phyloP scores from a whole-genome alignment of 1,140 invertebrate species.

The Rhagoletis pomonella region DNA sequence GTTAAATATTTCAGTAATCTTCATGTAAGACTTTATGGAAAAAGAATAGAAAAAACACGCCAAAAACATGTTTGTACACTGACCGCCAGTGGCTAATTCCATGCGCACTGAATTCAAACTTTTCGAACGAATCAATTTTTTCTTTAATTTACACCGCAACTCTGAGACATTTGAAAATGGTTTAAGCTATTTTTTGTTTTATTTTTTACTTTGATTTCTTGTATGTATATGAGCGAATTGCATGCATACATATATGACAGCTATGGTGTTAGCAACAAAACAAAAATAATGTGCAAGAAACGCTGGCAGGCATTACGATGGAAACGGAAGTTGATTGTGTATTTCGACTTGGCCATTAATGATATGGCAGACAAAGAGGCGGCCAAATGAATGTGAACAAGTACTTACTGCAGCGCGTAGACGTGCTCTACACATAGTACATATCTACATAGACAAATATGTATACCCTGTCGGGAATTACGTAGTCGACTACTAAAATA shows the following conservation, averaged over 20 bases:
- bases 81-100: not conserved
- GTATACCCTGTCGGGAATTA: no score
- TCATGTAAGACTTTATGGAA: not conserved
- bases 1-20: not conserved
- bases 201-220: not conserved
- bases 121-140: not conserved
- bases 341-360: not conserved
- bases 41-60: not conserved
- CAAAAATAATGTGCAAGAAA: not conserved
- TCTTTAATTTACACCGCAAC: not conserved
- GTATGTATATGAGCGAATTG: not conserved
- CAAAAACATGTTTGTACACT: not conserved
- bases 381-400: not conserved
- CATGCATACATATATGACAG: slow-evolving; percentile 17
- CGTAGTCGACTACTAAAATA: no score
- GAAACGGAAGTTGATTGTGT: slow-evolving; percentile 27
- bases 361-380: not conserved
- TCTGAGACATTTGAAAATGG: not conserved
- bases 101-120: not conserved
- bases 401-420: no score
- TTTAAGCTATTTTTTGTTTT: not conserved
- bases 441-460: not conserved
- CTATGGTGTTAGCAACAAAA: not conserved
- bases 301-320: not conserved
- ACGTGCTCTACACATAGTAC: not conserved